phyloP scores from a whole-genome alignment of 2,888 invertebrate genomes.

The Galeruca laticollis region DNA sequence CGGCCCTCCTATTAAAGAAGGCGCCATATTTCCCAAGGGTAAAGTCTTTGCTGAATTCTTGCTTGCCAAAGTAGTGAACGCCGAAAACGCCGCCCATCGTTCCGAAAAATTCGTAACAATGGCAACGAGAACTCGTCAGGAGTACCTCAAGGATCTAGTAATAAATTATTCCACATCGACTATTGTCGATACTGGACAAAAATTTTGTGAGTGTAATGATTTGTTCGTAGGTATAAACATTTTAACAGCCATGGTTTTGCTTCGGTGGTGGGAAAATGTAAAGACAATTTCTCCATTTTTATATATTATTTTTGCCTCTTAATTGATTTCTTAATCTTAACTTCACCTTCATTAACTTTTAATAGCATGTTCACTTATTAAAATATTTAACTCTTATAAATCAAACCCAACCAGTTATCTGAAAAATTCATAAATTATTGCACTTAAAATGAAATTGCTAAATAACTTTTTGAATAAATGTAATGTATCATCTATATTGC shows the following conservation, averaged over 20 bases:
- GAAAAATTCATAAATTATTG: no score
- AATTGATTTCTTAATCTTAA: neutral
- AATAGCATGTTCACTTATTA: neutral
- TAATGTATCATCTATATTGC: no score
- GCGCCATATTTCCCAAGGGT: slow-evolving; percentile 88
- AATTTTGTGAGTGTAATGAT: slow-evolving; percentile 79
- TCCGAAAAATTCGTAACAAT: slow-evolving; percentile 97
- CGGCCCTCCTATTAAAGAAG: slow-evolving; percentile 93
- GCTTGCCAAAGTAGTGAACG: slow-evolving; percentile 95
- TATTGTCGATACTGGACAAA: slow-evolving; percentile 85
- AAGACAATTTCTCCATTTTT: neutral
- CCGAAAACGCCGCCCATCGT: slow-evolving; percentile 95
- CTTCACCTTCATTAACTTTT: neutral
- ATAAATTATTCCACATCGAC: slow-evolving; percentile 85
- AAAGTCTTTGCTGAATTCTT: slow-evolving; percentile 96
- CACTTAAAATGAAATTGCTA: no score
- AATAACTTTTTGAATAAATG: no score
- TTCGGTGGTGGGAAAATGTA: slow-evolving; percentile 39
- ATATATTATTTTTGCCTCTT: neutral
- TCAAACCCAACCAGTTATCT: no score
- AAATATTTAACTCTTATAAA: no score
- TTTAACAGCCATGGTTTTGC: slow-evolving; percentile 32
- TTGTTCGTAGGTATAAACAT: slow-evolving; percentile 40
- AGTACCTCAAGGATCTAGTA: slow-evolving; percentile 94
- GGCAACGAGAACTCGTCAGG: slow-evolving; percentile 95